Percentiles rank a stretch among this genome's conserved stretches.
These are phyloP conservation scores for Chironomus tepperi DNA, from an alignment of 1,140 invertebrate genomes.

Conservation along the genomic window DNA sequence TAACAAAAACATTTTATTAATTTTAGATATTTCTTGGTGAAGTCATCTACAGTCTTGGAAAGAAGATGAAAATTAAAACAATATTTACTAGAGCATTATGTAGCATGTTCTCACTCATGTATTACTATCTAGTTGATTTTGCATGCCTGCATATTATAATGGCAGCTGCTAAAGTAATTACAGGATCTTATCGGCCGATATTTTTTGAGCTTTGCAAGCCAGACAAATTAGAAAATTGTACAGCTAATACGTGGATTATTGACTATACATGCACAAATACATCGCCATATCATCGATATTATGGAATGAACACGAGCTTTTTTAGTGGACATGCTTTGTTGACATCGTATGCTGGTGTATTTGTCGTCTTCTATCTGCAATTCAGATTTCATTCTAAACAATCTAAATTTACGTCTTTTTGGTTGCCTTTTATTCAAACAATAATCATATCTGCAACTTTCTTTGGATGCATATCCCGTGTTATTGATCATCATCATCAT, in stretches of 20 bases:
- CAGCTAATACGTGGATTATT: not conserved
- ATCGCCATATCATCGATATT: not conserved
- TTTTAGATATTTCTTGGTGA: not conserved
- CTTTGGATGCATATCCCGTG: not conserved
- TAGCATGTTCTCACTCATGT: not conserved
- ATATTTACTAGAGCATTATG: not conserved
- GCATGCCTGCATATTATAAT: not conserved
- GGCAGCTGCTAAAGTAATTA: not conserved
- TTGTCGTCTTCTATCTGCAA: not conserved
- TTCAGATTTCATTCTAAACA: not conserved
- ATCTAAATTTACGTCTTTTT: not conserved
- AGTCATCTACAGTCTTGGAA: not conserved
- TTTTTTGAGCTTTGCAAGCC: not conserved
- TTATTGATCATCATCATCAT: not conserved
- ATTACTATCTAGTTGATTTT: not conserved
- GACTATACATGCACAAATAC: not conserved
- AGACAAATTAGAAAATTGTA: not conserved
- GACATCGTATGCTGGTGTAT: not conserved
- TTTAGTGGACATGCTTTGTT: not conserved
- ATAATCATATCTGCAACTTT: not conserved
- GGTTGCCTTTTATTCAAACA: not conserved
- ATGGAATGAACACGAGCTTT: not conserved
- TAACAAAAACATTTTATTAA: not conserved
- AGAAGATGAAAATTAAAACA: not conserved
- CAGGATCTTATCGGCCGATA: not conserved